These are phyloP conservation scores for Ellobius talpinus DNA, from an alignment of 2,113 vertebrate genomes.

Conservation along the genomic window DNA sequence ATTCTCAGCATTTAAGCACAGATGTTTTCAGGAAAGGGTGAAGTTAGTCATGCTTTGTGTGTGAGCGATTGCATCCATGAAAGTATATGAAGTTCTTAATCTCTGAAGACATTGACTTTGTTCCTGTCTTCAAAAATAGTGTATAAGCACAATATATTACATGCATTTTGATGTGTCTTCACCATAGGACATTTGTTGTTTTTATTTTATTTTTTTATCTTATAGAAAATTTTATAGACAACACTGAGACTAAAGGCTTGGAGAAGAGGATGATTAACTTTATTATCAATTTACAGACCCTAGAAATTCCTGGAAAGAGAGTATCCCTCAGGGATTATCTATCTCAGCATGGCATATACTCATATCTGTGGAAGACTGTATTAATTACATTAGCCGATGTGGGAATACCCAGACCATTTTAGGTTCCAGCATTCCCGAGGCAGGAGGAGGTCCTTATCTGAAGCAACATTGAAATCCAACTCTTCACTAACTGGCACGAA, in stretches of 20 bases:
- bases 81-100: not conserved
- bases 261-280: not conserved
- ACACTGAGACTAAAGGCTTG: not conserved
- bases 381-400: not conserved
- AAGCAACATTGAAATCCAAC: not conserved
- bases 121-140: not conserved
- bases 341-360: too few relatives aligned
- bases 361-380: not conserved
- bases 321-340: not conserved
- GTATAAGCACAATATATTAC: not conserved
- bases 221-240: not conserved
- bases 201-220: not conserved
- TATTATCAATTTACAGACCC: not conserved
- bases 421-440: not conserved
- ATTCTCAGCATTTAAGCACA: constrained; percentile 3
- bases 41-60: not conserved
- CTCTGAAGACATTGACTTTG: not conserved
- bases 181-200: not conserved
- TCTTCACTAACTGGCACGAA: not conserved
- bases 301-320: too few relatives aligned
- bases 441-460: too few relatives aligned
- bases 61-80: not conserved
- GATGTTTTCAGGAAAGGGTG: not conserved
- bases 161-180: not conserved
- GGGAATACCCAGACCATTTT: not conserved